phyloP scores from a whole-genome alignment of 92 coral and sea anemone species.

The Nematostella vectensis region DNA sequence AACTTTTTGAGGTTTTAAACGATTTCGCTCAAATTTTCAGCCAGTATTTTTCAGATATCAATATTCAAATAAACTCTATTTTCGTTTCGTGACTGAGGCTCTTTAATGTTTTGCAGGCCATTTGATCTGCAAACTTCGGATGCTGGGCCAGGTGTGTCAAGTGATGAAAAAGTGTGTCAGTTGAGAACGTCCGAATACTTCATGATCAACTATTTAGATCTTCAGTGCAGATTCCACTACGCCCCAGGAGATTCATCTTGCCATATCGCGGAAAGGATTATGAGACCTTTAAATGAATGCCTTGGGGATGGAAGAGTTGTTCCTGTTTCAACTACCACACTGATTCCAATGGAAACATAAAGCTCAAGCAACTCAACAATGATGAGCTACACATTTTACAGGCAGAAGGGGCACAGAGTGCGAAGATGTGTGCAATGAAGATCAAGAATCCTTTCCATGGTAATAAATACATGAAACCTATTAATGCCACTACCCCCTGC shows the following conservation, averaged over 20 bases:
- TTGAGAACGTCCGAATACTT: slow-evolving; percentile 41
- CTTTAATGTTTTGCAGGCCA: slow-evolving; percentile 15
- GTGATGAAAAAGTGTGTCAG: slow-evolving; percentile 25
- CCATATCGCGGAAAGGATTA: slow-evolving; percentile 26
- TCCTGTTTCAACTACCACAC: slow-evolving; percentile 21
- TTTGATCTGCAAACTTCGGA: slow-evolving; percentile 35
- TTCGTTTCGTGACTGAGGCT: too few species aligned
- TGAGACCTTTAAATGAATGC: slow-evolving; percentile 54
- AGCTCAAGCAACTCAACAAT: slow-evolving; percentile 13
- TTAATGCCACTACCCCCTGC: slow-evolving; percentile 33
- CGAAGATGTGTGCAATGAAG: slow-evolving; percentile 23
- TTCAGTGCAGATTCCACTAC: slow-evolving; percentile 56
- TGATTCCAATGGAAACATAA: slow-evolving; percentile 6
- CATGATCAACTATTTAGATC: slow-evolving; percentile 42
- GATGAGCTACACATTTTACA: slow-evolving; percentile 23
- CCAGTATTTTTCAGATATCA: too few species aligned
- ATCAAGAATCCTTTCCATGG: slow-evolving; percentile 30
- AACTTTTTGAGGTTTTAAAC: too few species aligned
- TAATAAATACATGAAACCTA: slow-evolving; percentile 29
- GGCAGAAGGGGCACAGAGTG: slow-evolving; percentile 8
- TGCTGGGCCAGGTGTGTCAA: slow-evolving; percentile 48
- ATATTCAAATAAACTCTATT: too few species aligned
- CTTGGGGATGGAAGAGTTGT: slow-evolving; percentile 46
- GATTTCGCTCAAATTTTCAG: too few species aligned
- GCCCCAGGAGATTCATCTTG: slow-evolving; percentile 39